Evolutionary conservation across 2,888 invertebrate species (phyloP).

Genomic region (Drosophila falleni): DNA sequence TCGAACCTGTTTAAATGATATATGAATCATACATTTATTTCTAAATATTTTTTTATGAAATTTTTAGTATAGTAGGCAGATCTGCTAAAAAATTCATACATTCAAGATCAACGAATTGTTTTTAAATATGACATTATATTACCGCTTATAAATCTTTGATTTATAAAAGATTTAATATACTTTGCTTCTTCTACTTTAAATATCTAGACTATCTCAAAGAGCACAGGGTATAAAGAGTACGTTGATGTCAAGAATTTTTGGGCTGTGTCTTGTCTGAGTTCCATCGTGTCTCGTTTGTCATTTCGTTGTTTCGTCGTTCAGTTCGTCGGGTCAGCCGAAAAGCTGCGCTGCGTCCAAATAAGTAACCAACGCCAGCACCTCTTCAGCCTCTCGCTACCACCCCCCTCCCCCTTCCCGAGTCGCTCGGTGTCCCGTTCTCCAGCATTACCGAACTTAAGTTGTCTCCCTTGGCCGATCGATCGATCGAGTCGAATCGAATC

Average conservation of each 20-base stretch:
- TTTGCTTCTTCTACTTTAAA: too few relatives aligned
- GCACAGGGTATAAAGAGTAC: slow-evolving; percentile 27
- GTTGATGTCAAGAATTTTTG: slow-evolving; percentile 34
- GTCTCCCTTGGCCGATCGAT: slow-evolving; percentile 41
- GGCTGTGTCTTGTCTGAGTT: slow-evolving; percentile 15
- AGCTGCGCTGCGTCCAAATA: slow-evolving; percentile 34
- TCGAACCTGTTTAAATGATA: not conserved
- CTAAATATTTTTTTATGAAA: not conserved
- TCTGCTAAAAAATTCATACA: not conserved
- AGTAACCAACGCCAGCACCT: slow-evolving; percentile 19
- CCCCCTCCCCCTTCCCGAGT: not conserved
- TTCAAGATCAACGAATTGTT: not conserved
- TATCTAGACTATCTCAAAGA: not conserved
- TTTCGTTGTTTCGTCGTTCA: slow-evolving; percentile 13
- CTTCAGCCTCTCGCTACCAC: not conserved
- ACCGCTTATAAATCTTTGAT: too few relatives aligned
- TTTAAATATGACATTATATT: not conserved
- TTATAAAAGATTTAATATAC: too few relatives aligned
- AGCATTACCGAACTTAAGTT: slow-evolving; percentile 16
- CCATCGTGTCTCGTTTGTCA: slow-evolving; percentile 1
- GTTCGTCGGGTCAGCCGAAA: slow-evolving; percentile 31
- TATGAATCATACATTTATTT: too few relatives aligned
- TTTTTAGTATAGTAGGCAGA: not conserved
- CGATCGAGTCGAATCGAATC: slow-evolving; percentile 8
- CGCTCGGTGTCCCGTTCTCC: not conserved